Evolutionary conservation across 2,888 invertebrate genomes (phyloP).

Genomic region (Cloeon dipterum): DNA sequence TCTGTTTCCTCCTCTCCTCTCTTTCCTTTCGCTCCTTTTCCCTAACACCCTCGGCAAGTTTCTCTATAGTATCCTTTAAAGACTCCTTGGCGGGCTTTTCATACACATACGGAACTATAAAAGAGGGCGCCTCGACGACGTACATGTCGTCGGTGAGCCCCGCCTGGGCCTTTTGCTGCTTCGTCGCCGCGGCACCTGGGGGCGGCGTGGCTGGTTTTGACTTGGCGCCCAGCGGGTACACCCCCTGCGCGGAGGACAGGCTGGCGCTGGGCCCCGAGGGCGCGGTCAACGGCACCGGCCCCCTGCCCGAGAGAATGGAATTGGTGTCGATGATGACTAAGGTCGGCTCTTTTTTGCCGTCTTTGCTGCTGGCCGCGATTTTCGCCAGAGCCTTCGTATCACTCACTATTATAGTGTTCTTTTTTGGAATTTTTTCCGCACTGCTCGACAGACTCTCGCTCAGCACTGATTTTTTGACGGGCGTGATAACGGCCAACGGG

Average conservation of each 20-base stretch:
- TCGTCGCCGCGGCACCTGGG: slow-evolving; percentile 5
- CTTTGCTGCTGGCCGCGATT: slow-evolving; percentile 36
- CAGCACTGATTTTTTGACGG: slow-evolving; percentile 16
- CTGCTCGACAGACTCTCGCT: slow-evolving; percentile 9
- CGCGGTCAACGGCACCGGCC: slow-evolving; percentile 24
- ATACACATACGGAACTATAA: slow-evolving; percentile 82
- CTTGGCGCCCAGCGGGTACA: slow-evolving; percentile 24
- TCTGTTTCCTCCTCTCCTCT: slow-evolving; percentile 22
- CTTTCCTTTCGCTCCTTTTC: slow-evolving; percentile 25
- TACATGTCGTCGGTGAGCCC: slow-evolving; percentile 80
- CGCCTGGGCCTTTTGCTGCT: slow-evolving; percentile 31
- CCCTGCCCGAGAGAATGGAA: slow-evolving; percentile 38
- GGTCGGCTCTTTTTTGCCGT: slow-evolving; percentile 43
- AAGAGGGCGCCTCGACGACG: slow-evolving; percentile 78
- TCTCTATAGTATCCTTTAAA: slow-evolving; percentile 44
- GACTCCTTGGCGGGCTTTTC: slow-evolving; percentile 68
- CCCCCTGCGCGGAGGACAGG: slow-evolving; percentile 27
- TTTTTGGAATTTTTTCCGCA: slow-evolving; percentile 9
- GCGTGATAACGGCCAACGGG: slow-evolving; percentile 23
- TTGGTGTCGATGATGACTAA: slow-evolving; percentile 60
- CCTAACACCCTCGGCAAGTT: slow-evolving; percentile 36
- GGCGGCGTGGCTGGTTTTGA: slow-evolving; percentile 1
- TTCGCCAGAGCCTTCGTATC: slow-evolving; percentile 46
- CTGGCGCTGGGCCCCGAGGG: slow-evolving; percentile 6
- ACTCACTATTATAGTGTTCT: slow-evolving; percentile 37